A percentile compares a stretch with the other conserved stretches of the same genome.
These are phyloP conservation scores for Dusona sp. DNA, from an alignment of 2,888 invertebrate species.

Conservation along the genomic window DNA sequence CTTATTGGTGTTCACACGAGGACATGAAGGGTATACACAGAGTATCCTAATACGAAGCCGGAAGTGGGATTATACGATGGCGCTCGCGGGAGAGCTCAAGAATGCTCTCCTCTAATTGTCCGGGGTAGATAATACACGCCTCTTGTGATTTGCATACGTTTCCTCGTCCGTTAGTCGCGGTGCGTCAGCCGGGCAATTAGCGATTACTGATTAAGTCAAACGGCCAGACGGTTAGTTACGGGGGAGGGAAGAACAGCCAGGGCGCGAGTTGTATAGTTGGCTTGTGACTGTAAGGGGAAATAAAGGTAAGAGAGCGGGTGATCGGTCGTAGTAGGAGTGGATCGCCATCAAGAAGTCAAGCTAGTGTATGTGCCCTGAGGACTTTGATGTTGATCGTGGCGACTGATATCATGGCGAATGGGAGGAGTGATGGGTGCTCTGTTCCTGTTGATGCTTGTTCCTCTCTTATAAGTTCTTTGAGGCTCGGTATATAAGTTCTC, in stretches of 20 bases:
- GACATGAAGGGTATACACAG: conserved; percentile 12
- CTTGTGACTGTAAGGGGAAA: conserved; percentile 53
- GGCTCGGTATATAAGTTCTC: conserved; percentile 25
- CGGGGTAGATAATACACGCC: conserved; percentile 80
- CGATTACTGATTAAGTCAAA: conserved; percentile 85
- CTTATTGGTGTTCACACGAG: conserved; percentile 27
- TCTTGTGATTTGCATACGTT: conserved; percentile 83
- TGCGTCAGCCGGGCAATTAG: conserved; percentile 84
- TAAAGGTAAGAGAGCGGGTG: conserved; percentile 64
- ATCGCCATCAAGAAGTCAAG: conserved; percentile 46
- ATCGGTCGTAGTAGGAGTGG: conserved; percentile 47
- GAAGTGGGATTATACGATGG: conserved; percentile 80
- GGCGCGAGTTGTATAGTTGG: conserved; percentile 53
- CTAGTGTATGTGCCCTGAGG: conserved; percentile 48
- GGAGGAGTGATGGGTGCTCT: conserved; percentile 80
- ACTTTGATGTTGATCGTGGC: conserved; percentile 78
- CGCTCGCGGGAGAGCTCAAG: conserved; percentile 53
- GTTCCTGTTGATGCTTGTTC: conserved; percentile 56
- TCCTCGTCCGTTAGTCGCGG: conserved; percentile 82
- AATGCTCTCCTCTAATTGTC: conserved; percentile 81
- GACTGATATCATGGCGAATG: conserved; percentile 80
- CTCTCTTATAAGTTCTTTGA: conserved; percentile 72
- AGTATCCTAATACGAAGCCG: conserved; percentile 72
- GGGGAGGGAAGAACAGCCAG: conserved; percentile 66
- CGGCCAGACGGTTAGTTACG: conserved; percentile 78